These are phyloP conservation scores for Lithophane socia DNA, from an alignment of 2,888 invertebrate species.

Conservation along the genomic window DNA sequence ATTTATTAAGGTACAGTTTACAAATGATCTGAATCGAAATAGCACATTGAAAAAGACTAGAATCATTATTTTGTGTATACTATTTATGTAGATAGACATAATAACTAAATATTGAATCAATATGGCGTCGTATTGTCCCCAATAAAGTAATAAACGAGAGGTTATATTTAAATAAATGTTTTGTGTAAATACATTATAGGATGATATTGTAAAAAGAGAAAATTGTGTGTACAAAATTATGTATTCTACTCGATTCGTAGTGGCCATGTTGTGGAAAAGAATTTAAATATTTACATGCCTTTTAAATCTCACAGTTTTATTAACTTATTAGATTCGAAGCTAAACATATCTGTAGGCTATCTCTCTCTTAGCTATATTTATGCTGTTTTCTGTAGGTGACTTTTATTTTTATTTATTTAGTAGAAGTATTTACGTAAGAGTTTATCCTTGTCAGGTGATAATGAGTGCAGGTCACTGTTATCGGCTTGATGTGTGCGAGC, in stretches of 20 bases:
- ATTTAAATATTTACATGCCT: slow-evolving; percentile 32
- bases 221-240: slow-evolving; percentile 64
- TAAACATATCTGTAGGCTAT: slow-evolving; percentile 52
- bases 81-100: slow-evolving; percentile 71
- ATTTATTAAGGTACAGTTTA: slow-evolving; percentile 52
- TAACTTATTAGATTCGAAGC: slow-evolving; percentile 11
- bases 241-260: slow-evolving; percentile 54
- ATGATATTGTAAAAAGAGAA: slow-evolving; percentile 51
- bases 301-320: slow-evolving; percentile 64
- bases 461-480: slow-evolving; percentile 53
- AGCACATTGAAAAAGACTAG: slow-evolving; percentile 68
- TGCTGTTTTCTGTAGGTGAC: slow-evolving; percentile 28
- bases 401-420: slow-evolving; percentile 37
- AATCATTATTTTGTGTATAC: slow-evolving; percentile 82
- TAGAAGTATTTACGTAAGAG: slow-evolving; percentile 35
- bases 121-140: slow-evolving; percentile 60
- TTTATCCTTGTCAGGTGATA: slow-evolving; percentile 44
- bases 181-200: slow-evolving; percentile 65
- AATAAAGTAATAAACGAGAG: slow-evolving; percentile 57
- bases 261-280: slow-evolving; percentile 35
- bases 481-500: slow-evolving; percentile 19
- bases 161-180: slow-evolving; percentile 70
- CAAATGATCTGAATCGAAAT: slow-evolving; percentile 61
- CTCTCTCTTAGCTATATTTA: slow-evolving; percentile 18
- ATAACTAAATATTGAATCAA: slow-evolving; percentile 61